Evolutionary conservation across 2,888 invertebrate genomes (phyloP).

Genomic region (Hemicrepidius hirtus): DNA sequence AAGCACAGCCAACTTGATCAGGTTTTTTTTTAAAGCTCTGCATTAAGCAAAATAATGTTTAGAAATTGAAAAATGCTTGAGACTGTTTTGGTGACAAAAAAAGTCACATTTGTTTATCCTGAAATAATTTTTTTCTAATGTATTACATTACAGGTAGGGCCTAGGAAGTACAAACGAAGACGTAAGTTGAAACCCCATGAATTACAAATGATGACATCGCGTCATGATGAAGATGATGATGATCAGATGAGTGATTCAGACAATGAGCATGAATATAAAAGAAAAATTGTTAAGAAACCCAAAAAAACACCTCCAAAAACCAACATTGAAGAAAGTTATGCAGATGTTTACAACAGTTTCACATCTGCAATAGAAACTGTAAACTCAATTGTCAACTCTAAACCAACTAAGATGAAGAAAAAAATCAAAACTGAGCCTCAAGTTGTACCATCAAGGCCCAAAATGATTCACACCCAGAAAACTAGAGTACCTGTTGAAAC

Average conservation of each 20-base stretch:
- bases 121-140: too few species aligned
- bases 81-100: too few species aligned
- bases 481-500: slow-evolving; percentile 74
- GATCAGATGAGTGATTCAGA: slow-evolving; percentile 67
- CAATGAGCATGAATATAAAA: slow-evolving; percentile 63
- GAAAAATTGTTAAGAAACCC: slow-evolving; percentile 64
- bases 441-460: slow-evolving; percentile 76
- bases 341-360: slow-evolving; percentile 72
- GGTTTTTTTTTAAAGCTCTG: too few species aligned
- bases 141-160: slow-evolving; percentile 68
- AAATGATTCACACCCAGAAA: slow-evolving; percentile 87
- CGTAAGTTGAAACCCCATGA: slow-evolving; percentile 83
- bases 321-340: slow-evolving; percentile 69
- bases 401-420: slow-evolving; percentile 61
- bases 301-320: slow-evolving; percentile 68
- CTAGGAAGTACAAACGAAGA: slow-evolving; percentile 85
- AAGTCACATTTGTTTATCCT: too few species aligned
- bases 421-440: slow-evolving; percentile 65
- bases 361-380: slow-evolving; percentile 73
- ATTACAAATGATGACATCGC: slow-evolving; percentile 70
- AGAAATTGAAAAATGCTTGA: too few species aligned
- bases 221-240: slow-evolving; percentile 69
- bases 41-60: too few species aligned
- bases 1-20: too few species aligned
- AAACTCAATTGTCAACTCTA: slow-evolving; percentile 70